Percentiles rank a stretch among this genome's conserved stretches.
Conservation (phyloP, 2,113 vertebrate species). For the Albula glossodonta region DNA sequence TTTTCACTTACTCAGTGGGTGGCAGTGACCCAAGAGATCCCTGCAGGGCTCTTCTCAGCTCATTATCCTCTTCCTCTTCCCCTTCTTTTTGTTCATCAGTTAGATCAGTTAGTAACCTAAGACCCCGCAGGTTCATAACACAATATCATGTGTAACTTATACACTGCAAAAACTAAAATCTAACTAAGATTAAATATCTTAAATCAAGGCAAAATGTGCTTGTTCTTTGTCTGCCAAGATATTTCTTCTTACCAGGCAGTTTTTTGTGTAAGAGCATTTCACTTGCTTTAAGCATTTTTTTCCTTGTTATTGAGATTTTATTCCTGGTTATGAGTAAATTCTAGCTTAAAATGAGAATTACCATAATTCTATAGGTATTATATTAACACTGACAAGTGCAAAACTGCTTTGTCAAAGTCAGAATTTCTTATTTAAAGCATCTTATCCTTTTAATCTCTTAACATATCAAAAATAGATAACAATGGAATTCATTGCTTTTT, state of each 20-base stretch:
- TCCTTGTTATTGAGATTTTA: constrained; percentile 26
- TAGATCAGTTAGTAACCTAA: too few species aligned
- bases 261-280: constrained; percentile 17
- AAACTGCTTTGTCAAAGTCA: constrained; percentile 16
- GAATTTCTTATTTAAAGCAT: constrained; percentile 19
- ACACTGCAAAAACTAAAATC: constrained; percentile 18
- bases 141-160: too few species aligned
- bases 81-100: too few species aligned
- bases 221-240: constrained; percentile 18
- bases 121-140: too few species aligned
- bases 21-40: too few species aligned
- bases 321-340: constrained; percentile 20
- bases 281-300: constrained; percentile 31
- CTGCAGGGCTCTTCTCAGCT: too few species aligned
- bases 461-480: neutral
- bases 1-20: too few species aligned
- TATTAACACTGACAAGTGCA: neutral
- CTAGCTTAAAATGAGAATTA: neutral
- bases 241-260: constrained; percentile 21
- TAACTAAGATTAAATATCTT: constrained; percentile 16
- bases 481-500: neutral
- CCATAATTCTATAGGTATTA: neutral
- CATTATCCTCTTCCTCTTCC: too few species aligned
- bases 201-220: constrained; percentile 14
- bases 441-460: constrained; percentile 19